Evolutionary conservation across 2,888 invertebrate genomes (phyloP), one percentile per base, ranked within the genome.

Genomic region (Oscheius sp.): DNA sequence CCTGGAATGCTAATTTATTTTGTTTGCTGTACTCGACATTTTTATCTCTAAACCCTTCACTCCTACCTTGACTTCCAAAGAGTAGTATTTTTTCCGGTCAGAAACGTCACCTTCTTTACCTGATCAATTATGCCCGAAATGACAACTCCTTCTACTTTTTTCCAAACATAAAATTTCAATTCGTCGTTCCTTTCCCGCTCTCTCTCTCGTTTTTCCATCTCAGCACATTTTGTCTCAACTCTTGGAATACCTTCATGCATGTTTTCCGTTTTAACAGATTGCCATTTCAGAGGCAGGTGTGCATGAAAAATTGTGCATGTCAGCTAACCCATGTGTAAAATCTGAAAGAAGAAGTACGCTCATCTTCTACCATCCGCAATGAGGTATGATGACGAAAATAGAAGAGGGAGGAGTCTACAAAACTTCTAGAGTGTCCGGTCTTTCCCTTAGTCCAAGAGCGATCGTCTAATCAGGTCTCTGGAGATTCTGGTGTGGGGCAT

Each of bases 301-400:
- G 63, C 63, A 63, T 63, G 63, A 48, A 21, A 47, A 48, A 35
- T 47, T 37, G 29, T 42, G 63, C 42, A 48, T 37, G 47, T 42
- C n/a, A 63, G 48, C 47, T 63, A 63, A 63, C 47, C 63, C 63
- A 63, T 63, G 63, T 63, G 63, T 63, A 29, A 47, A 63, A 63
- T 48, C 53, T 47, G 47, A 63, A 63, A 21, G 21, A 29, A 32
- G 48, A 10, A 47, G 63, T 48, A 48, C 63, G 63, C 50, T 11
- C 48, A 63, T 60, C 60, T 60, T 35, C 60, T 35, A 33, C 63
- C 13, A 1, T 11, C 37, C 29, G n/a, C 13, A 48, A 63, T 63
- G 63, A 63, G 63, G 63, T 63, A 63, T 47, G 63, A 47, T n/a
- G 11, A 9, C 11, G 53, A 5, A 42, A 42, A 42, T 42, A 42